Percentiles rank a stretch among this genome's conserved stretches.
Evolutionary conservation across 2,113 vertebrate genomes (phyloP).

Genomic region (Tenebrosternarchus preto): DNA sequence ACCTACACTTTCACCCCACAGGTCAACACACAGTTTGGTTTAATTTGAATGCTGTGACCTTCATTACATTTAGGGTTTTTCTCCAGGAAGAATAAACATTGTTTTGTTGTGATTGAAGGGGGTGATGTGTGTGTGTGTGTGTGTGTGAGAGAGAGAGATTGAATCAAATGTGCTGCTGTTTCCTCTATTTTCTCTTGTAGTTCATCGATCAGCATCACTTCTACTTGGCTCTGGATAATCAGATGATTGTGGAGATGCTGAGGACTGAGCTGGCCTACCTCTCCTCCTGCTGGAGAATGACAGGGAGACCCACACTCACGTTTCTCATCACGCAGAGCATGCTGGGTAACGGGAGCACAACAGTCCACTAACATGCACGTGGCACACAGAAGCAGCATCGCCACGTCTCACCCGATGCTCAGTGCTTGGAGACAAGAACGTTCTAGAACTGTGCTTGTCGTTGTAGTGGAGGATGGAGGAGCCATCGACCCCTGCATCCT

Average conservation of each 20-base stretch:
- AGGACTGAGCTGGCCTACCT: conserved; percentile 92
- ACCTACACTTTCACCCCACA: conserved; percentile 94
- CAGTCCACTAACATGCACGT: not conserved
- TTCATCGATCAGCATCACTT: conserved; percentile 98
- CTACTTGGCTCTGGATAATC: conserved; percentile 96
- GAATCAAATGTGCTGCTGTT: not conserved
- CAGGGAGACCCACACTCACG: conserved; percentile 89
- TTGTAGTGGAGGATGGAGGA: conserved; percentile 86
- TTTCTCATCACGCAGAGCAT: conserved; percentile 94
- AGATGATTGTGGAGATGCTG: conserved; percentile 99
- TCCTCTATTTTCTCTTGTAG: conserved; percentile 63
- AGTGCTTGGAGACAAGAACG: not conserved
- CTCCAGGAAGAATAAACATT: not conserved
- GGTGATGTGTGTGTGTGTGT: no score
- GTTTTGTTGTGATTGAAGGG: no score
- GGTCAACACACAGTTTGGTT: conserved; percentile 63
- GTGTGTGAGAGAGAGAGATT: not conserved
- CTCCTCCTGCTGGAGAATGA: conserved; percentile 96
- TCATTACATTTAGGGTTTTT: no score
- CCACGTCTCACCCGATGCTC: no score
- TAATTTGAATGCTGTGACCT: no score
- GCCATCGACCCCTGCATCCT: conserved; percentile 90
- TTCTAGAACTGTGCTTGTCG: conserved; percentile 18
- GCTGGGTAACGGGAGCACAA: conserved; percentile 75
- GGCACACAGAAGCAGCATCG: not conserved